A percentile compares a stretch with the other conserved stretches of the same genome.
Conservation (phyloP, 2,888 invertebrate genomes). For the Lasioglossum villosulum region DNA sequence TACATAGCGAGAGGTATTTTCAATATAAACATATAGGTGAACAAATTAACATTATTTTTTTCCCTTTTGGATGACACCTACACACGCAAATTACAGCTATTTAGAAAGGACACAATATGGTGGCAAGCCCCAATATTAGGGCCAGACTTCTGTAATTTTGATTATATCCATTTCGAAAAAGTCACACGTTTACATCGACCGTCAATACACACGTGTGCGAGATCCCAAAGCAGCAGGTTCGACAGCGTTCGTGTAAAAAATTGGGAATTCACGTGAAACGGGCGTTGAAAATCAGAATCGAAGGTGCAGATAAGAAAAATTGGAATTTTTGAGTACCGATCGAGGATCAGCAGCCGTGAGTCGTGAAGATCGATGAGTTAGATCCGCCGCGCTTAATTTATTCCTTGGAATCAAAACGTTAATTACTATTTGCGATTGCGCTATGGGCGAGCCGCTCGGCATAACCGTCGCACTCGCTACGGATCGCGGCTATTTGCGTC, state of each 20-base stretch:
- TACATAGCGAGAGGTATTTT: too few species aligned
- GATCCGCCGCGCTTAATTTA: neutral
- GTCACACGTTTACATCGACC: too few species aligned
- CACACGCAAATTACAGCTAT: too few species aligned
- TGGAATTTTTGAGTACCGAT: neutral
- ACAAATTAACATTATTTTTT: too few species aligned
- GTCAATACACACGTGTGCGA: too few species aligned
- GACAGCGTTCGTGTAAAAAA: neutral
- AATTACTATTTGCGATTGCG: slow-evolving; percentile 41
- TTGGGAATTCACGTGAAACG: neutral
- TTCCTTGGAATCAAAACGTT: slow-evolving; percentile 20
- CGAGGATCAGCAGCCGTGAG: neutral
- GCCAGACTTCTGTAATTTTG: neutral
- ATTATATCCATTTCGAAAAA: neutral
- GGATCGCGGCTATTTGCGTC: slow-evolving; percentile 64
- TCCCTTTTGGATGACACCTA: too few species aligned
- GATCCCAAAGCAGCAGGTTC: neutral
- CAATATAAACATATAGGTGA: too few species aligned
- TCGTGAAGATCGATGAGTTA: neutral
- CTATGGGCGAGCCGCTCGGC: slow-evolving; percentile 36
- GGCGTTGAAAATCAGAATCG: neutral
- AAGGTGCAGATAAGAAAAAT: neutral
- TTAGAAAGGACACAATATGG: too few species aligned
- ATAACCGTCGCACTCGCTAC: slow-evolving; percentile 57
- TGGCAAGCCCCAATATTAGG: too few species aligned